Evolutionary conservation across 2,113 vertebrate genomes (phyloP), one percentile per base, ranked within the genome.

Genomic region (Sander lucioperca): DNA sequence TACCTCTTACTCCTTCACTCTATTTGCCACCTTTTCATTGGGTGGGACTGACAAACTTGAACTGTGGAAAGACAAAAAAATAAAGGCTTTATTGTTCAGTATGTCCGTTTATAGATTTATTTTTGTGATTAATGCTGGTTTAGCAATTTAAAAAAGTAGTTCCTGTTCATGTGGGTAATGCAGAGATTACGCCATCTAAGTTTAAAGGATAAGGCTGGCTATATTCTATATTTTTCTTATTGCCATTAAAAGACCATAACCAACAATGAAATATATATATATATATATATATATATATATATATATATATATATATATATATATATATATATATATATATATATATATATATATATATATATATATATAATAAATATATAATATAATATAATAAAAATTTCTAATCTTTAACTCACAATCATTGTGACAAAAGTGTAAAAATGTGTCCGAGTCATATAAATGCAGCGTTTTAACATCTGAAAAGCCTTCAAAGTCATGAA

Each of bases 1-100:
- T 95, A 95, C 93, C 94, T 94, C 94, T 92, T 93, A 91, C 87
- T 93, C 88, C 89, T 94, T 93, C 90, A 91, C 92, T 94, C 91
- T 91, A 74, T 89, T 90, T 74, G 69, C 86, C 93, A 87, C 93
- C 92, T 83, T 69, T 80, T 92, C 82, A 86, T 79, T 88, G 74
- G 88, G 92, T 92, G 91, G 91, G 74, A 92, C 82, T 88, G 92
- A 94, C 88, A 91, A 93, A 95, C 93, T 95, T 95, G 93, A 94
- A 94, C 90, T 91, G 84, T 91, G 87, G 91, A 92, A 93, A 92
- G 88, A 91, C 83, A 90, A 89, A 93, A 88, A 92, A 94, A 92
- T 94, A 95, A 95, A 94, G 88, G 92, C 92, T 95, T 93, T 93
- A 92, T 94, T 94, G 90, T 95, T 93, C 88, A 87, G 54, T 84